A percentile compares a stretch with the other conserved stretches of the same genome.
Conservation (phyloP, 2,797 vertebrate species). For the Octomys mimax region DNA sequence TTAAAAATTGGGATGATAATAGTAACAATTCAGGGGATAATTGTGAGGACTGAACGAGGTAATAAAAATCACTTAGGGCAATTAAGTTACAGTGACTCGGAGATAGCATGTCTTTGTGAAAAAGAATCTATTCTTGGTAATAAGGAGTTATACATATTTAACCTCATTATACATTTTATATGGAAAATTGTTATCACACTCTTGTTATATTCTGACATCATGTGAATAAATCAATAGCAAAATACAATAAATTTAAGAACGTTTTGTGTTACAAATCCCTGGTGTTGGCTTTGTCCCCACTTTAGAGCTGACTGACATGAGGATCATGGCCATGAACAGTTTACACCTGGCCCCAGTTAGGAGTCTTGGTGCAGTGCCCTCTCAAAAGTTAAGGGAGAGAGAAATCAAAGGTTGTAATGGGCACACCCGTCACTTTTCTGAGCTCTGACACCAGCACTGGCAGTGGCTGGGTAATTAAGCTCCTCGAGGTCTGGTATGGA, state of each 20-base stretch:
- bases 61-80: conserved; percentile 20
- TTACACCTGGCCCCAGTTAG: not conserved
- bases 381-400: not conserved
- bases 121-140: conserved; percentile 13
- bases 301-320: not conserved
- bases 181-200: not conserved
- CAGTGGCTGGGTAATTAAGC: not conserved
- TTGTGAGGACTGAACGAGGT: not conserved
- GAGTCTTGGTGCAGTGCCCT: not conserved
- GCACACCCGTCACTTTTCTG: not conserved
- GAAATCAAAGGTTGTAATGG: not conserved
- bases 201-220: conserved; percentile 12
- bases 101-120: conserved; percentile 1
- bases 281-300: not conserved
- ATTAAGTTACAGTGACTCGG: not conserved
- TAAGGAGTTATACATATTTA: not conserved
- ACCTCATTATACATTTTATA: conserved; percentile 1
- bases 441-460: not conserved
- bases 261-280: not conserved
- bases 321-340: not conserved
- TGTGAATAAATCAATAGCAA: conserved; percentile 9
- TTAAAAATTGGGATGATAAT: conserved; percentile 35
- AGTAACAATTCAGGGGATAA: not conserved
- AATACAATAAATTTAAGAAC: not conserved
- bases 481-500: not conserved